Evolutionary conservation across 2,797 vertebrate species (phyloP).

Genomic region (Pangasius djambal): DNA sequence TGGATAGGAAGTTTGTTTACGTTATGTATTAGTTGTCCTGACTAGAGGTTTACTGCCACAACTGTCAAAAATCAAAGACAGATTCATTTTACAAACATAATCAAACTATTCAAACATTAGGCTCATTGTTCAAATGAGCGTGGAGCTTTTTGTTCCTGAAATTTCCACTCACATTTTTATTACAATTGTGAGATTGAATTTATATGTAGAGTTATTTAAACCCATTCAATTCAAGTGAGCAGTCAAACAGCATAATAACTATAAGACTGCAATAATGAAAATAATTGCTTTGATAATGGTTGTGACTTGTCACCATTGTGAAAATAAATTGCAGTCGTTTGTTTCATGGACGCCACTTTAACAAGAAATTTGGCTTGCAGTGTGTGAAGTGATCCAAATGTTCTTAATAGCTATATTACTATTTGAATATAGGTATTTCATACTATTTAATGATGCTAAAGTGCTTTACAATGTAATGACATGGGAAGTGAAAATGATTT

Average conservation of each 20-base stretch:
- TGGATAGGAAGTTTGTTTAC: not conserved
- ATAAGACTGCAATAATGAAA: not conserved
- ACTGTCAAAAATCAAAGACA: too few species aligned
- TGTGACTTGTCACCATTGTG: not conserved
- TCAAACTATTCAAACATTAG: not conserved
- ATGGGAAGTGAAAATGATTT: not conserved
- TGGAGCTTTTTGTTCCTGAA: not conserved
- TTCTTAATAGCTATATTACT: not conserved
- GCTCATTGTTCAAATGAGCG: not conserved
- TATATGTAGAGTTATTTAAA: not conserved
- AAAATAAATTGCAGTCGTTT: not conserved
- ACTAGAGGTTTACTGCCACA: not conserved
- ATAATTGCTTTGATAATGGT: not conserved
- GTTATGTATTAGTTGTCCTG: not conserved
- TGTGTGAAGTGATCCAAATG: not conserved
- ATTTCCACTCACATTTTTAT: not conserved
- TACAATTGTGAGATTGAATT: not conserved
- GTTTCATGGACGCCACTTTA: not conserved
- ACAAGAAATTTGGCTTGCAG: not conserved
- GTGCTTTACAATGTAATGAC: not conserved
- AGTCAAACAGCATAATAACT: not conserved
- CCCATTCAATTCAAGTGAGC: not conserved
- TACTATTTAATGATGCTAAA: not conserved
- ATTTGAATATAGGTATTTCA: not conserved
- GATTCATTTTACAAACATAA: not conserved